Evolutionary conservation across 1,140 invertebrate species (phyloP).

Genomic region (Pachyrhynchus sulphureomaculatus): DNA sequence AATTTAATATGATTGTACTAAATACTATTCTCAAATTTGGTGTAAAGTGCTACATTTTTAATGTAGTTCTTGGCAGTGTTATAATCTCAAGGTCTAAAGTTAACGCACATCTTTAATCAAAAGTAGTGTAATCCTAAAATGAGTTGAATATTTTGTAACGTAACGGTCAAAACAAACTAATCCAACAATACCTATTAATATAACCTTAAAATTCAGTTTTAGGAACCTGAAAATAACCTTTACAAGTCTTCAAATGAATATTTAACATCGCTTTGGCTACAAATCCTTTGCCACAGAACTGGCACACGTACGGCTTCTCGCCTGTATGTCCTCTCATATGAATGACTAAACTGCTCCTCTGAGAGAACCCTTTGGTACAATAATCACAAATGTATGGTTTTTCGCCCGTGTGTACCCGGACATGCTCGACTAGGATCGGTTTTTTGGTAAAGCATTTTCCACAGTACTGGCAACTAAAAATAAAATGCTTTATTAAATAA

Average conservation of each 20-base stretch:
- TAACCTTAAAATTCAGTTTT: slow-evolving; percentile 27
- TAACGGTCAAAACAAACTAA: no score
- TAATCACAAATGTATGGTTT: slow-evolving; percentile 57
- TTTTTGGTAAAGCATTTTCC: slow-evolving; percentile 55
- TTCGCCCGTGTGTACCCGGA: slow-evolving; percentile 55
- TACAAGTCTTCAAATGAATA: slow-evolving; percentile 59
- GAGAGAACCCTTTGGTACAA: slow-evolving; percentile 68
- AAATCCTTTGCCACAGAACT: slow-evolving; percentile 54
- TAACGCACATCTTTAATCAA: no score
- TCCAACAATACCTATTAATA: no score
- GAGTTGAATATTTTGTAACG: no score
- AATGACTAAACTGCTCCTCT: slow-evolving; percentile 65
- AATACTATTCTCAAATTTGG: no score
- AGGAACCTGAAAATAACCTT: slow-evolving; percentile 30
- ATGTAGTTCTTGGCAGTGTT: no score
- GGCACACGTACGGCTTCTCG: slow-evolving; percentile 53
- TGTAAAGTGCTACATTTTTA: no score
- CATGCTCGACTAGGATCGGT: slow-evolving; percentile 53
- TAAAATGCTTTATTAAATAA: background rate
- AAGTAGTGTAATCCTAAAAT: no score
- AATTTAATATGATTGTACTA: no score
- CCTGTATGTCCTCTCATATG: slow-evolving; percentile 53
- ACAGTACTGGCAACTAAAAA: slow-evolving; percentile 54
- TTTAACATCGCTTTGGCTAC: slow-evolving; percentile 64
- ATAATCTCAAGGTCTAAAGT: no score